These are phyloP conservation scores for Ylistrum balloti DNA, from an alignment of 1,140 invertebrate genomes.

Conservation along the genomic window DNA sequence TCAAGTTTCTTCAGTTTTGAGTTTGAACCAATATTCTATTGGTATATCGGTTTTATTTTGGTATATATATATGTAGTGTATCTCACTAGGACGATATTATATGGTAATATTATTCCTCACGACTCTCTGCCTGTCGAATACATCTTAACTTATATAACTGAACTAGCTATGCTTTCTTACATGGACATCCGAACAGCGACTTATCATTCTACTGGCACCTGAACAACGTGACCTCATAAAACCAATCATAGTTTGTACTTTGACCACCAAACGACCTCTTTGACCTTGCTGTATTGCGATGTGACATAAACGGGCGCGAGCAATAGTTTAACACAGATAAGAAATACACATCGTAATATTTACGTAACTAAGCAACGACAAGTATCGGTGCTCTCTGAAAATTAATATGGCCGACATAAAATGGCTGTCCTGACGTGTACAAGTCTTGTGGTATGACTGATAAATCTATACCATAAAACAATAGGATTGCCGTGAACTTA, in stretches of 20 bases:
- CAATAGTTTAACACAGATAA: not conserved
- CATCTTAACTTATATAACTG: no score
- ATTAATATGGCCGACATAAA: not conserved
- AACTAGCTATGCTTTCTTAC: no score
- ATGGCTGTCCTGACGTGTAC: not conserved
- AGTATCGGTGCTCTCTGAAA: not conserved
- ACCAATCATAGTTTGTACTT: not conserved
- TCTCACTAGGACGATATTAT: no score
- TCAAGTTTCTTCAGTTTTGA: no score
- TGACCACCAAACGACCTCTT: not conserved
- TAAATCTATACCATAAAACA: not conserved
- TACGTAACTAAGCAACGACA: not conserved
- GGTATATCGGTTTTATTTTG: no score
- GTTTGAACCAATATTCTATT: no score
- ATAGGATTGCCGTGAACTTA: not conserved
- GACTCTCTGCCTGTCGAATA: no score
- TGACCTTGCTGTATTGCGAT: not conserved
- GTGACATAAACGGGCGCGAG: not conserved
- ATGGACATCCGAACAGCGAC: no score
- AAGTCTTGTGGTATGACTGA: not conserved
- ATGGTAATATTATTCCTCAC: no score
- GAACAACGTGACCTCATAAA: not conserved
- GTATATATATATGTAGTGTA: no score
- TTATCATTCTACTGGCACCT: not conserved
- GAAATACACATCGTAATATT: not conserved